Percentiles rank a stretch among this genome's conserved stretches.
These are phyloP conservation scores for Acipenser ruthenus DNA, from an alignment of 2,797 vertebrate species.

Conservation along the genomic window DNA sequence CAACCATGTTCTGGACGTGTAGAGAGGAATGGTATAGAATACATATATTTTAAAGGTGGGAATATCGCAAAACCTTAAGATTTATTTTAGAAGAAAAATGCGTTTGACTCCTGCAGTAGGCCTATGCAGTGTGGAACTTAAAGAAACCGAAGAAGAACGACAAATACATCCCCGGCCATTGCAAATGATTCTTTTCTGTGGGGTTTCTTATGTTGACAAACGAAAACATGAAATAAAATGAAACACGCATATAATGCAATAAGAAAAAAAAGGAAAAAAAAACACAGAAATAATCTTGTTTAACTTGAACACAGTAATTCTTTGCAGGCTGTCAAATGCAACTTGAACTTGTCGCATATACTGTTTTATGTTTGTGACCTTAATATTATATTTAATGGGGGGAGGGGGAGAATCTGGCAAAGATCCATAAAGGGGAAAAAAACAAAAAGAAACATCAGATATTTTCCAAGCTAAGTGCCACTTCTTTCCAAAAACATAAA, in stretches of 20 bases:
- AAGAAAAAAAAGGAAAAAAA: conserved; percentile 29
- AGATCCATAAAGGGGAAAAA: not conserved
- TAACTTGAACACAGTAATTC: conserved; percentile 4
- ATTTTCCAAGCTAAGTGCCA: conserved; percentile 51
- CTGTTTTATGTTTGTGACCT: conserved; percentile 12
- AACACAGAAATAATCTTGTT: conserved; percentile 27
- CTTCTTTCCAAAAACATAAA: conserved; percentile 70
- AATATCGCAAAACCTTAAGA: conserved; percentile 66
- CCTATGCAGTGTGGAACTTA: too few relatives aligned
- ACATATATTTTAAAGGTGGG: conserved; percentile 25
- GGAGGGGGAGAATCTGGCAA: too few relatives aligned
- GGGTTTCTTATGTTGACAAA: too few relatives aligned
- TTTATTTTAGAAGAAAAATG: conserved; percentile 41
- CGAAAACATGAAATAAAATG: not conserved
- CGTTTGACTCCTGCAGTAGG: too few relatives aligned
- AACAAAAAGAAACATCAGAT: not conserved
- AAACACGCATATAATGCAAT: not conserved
- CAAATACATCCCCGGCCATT: conserved; percentile 31
- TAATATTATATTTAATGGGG: conserved; percentile 3
- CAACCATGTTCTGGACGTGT: conserved; percentile 70
- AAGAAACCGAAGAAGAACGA: conserved; percentile 41
- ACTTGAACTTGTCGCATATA: conserved; percentile 2
- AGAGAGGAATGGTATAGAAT: conserved; percentile 20
- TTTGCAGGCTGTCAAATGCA: conserved; percentile 8
- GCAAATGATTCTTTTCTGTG: conserved; percentile 17